Evolutionary conservation across 1,140 invertebrate genomes (phyloP).

Genomic region (Dendroctonus ponderosae): DNA sequence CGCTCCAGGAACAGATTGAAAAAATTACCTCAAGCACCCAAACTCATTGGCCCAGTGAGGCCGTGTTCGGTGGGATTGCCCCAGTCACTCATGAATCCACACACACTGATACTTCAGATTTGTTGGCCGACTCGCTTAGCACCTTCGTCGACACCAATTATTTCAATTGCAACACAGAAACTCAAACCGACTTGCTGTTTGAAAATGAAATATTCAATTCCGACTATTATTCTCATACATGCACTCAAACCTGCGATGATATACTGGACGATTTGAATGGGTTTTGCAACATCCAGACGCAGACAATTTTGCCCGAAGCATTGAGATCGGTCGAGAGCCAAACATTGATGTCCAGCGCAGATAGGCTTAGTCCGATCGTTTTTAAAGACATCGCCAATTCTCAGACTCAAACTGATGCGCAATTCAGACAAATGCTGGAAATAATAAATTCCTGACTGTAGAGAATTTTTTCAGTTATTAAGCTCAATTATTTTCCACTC

Average conservation of each 20-base stretch:
- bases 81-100: slow-evolving; percentile 40
- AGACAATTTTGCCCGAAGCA: slow-evolving; percentile 52
- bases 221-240: slow-evolving; percentile 56
- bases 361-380: slow-evolving; percentile 26
- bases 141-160: slow-evolving; percentile 49
- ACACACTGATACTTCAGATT: slow-evolving; percentile 42
- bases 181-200: slow-evolving; percentile 57
- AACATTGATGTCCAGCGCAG: slow-evolving; percentile 42
- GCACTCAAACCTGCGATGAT: slow-evolving; percentile 62
- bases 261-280: slow-evolving; percentile 54
- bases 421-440: slow-evolving; percentile 47
- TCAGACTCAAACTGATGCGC: slow-evolving; percentile 49
- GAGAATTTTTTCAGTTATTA: slow-evolving; percentile 20
- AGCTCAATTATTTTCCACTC: too few relatives aligned
- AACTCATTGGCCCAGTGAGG: slow-evolving; percentile 31
- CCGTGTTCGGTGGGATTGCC: slow-evolving; percentile 33
- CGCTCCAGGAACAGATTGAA: slow-evolving; percentile 37
- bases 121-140: slow-evolving; percentile 33
- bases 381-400: slow-evolving; percentile 43
- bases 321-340: slow-evolving; percentile 48
- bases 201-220: slow-evolving; percentile 44
- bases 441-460: slow-evolving; percentile 50
- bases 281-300: slow-evolving; percentile 61
- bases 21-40: slow-evolving; percentile 45
- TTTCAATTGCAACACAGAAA: slow-evolving; percentile 58